Base-by-base conservation (phyloP, 2,888 invertebrate genomes). In the Cosmia pyralina region DNA sequence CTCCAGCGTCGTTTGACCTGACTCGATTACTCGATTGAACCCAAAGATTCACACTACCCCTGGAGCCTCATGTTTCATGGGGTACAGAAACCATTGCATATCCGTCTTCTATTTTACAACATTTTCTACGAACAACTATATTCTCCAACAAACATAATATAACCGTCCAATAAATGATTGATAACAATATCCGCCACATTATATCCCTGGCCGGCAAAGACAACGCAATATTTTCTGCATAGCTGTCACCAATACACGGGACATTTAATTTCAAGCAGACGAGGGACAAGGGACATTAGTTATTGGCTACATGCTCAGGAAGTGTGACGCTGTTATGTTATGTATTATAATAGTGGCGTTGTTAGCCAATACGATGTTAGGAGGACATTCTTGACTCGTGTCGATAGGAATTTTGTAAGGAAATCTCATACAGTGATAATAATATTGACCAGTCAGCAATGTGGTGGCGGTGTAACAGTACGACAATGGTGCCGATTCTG, bases 261-360 rank as follows among this genome's bases (percentile, higher is more conserved):
- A 53, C 64, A 58, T 73, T 55, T 70, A 79, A 57, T 70, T 81
- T 44, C 3, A 66, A 83, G 67, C 71, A 38, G 44, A 72, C 69
- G 62, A 72, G 38, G 10, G 4, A 77, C 80, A 77, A 19, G 55
- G 48, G 10, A 44, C 74, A 70, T 81, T 67, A 57, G 41, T 75
- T 79, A 79, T 66, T 71, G 44, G 53, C 55, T 44, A 75, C 75
- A 73, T 62, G 73, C 62, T 58, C 69, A 79, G 86, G 84, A 81
- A 75, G 75, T 81, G 72, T 60, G 75, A 75, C n/a, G 59, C 28
- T 63, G 72, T 52, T 72, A 2, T 53, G 11, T 19, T 63, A 41
- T 66, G 52, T 64, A 64, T 64, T 69, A 59, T 60, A 60, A 41
- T 53, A 64, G 41, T 58, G n/a, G 22, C 17, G 38, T 8, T 69